Percentiles rank a stretch among this genome's conserved stretches.
phyloP scores from a whole-genome alignment of 2,797 vertebrate species.

The Malurus splendens region DNA sequence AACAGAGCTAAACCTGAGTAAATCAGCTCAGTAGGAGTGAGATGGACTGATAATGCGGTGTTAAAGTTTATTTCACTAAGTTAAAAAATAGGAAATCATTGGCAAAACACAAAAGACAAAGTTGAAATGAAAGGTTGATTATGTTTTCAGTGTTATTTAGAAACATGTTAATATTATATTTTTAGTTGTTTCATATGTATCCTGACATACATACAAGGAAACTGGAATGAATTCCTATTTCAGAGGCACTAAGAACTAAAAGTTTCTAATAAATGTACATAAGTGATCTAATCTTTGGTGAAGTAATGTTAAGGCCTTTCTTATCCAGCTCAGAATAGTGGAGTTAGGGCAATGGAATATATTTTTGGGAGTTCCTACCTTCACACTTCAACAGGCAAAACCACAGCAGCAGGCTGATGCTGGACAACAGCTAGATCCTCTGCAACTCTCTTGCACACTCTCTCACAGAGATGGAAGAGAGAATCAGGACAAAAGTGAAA shows the following conservation, averaged over 20 bases:
- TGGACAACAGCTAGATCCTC: not conserved
- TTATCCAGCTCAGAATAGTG: not conserved
- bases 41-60: not conserved
- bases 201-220: not conserved
- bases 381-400: not conserved
- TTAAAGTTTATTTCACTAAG: not conserved
- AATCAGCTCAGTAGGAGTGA: not conserved
- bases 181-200: not conserved
- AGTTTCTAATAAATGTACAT: not conserved
- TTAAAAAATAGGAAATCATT: not conserved
- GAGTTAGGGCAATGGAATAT: not conserved
- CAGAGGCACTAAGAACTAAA: not conserved
- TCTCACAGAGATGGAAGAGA: rapidly evolving
- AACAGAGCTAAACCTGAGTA: not conserved
- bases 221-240: not conserved
- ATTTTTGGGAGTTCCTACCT: not conserved
- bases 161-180: not conserved
- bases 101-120: not conserved
- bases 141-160: not conserved
- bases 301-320: not conserved
- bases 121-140: not conserved
- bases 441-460: rapidly evolving
- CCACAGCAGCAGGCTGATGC: not conserved
- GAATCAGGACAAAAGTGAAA: not conserved
- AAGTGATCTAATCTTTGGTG: not conserved